Conservation (phyloP, 2,113 vertebrate genomes). For the Ochotona curzoniae region DNA sequence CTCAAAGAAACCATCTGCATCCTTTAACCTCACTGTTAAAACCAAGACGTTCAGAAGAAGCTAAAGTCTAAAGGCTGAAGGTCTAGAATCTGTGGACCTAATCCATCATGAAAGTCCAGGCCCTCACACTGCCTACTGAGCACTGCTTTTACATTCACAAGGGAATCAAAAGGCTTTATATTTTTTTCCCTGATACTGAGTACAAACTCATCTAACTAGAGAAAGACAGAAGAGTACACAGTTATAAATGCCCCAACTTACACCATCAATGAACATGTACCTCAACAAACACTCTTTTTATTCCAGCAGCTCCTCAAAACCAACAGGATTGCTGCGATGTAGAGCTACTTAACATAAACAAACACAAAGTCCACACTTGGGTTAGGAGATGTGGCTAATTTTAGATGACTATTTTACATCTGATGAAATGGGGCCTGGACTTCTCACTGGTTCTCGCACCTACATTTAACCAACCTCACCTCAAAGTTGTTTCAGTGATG, state of each 20-base stretch:
- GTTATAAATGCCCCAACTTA: neutral
- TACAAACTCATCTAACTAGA: slow-evolving; percentile 54
- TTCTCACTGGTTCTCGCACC: neutral
- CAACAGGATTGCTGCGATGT: neutral
- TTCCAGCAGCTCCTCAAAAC: slow-evolving; percentile 19
- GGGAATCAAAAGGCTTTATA: slow-evolving; percentile 1
- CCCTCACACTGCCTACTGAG: neutral
- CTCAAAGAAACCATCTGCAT: slow-evolving; percentile 81
- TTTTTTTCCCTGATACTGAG: neutral
- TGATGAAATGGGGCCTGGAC: slow-evolving; percentile 55
- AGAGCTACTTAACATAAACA: slow-evolving; percentile 63
- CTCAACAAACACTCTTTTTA: slow-evolving; percentile 27
- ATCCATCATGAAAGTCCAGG: neutral
- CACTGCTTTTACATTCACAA: slow-evolving; percentile 15
- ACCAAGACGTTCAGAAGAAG: slow-evolving; percentile 55
- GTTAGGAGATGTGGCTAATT: slow-evolving; percentile 53
- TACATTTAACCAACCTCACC: slow-evolving; percentile 54
- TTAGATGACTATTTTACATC: slow-evolving; percentile 34
- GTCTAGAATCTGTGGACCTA: slow-evolving; percentile 50
- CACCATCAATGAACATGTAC: slow-evolving; percentile 35
- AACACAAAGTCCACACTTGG: slow-evolving; percentile 48
- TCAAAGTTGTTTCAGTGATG: slow-evolving; percentile 50
- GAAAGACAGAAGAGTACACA: neutral
- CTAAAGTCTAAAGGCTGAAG: slow-evolving; percentile 77
- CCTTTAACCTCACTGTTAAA: slow-evolving; percentile 75